Evolutionary conservation across 1,140 invertebrate genomes (phyloP), one percentile per base, ranked within the genome.

Genomic region (Homarus americanus): DNA sequence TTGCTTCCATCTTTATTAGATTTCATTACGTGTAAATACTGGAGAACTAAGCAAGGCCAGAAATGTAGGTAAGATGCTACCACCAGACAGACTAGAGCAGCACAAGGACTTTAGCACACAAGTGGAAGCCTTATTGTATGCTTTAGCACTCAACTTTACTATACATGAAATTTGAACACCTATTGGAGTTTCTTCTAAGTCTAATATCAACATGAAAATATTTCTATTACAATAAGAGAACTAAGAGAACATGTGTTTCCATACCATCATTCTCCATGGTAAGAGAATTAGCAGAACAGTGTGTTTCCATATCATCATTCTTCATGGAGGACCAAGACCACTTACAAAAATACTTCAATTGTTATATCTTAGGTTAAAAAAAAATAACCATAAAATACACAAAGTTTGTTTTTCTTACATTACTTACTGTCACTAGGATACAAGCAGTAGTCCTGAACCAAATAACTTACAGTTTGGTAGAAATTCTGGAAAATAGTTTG

Each of bases 351-450:
- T 53, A 75, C 28, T 85, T 85, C 12, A 75, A 53, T 44, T 44
- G 73, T 72, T 34, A 63, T 82, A 69, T 32, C 63, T 20, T 4
- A 85, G 83, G 83, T 85, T 85, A 73, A 49, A 85, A 79, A 85
- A 85, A 85, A 84, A 75, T 73, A 32, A 87, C 75, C 75, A 78
- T 87, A 79, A 87, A 87, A 87, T 87, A 87, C 85, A 87, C 85
- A 87, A 87, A 87, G 85, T 87, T 87, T 87, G 85, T 87, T 87
- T 87, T 87, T 87, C 85, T 87, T 87, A 87, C 85, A 87, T 87
- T 87, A 87, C 58, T 87, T 87, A 87, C 85, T 87, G 85, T 80
- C 58, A 69, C 75, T 87, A 80, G 58, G 85, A 87, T 87, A 87
- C 85, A 87, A 80, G 75, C 85, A 87, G 85, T 80, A 87, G 85